A percentile compares a stretch with the other conserved stretches of the same genome.
Conservation (phyloP, 2,113 vertebrate genomes). For the Callionymus lyra region DNA sequence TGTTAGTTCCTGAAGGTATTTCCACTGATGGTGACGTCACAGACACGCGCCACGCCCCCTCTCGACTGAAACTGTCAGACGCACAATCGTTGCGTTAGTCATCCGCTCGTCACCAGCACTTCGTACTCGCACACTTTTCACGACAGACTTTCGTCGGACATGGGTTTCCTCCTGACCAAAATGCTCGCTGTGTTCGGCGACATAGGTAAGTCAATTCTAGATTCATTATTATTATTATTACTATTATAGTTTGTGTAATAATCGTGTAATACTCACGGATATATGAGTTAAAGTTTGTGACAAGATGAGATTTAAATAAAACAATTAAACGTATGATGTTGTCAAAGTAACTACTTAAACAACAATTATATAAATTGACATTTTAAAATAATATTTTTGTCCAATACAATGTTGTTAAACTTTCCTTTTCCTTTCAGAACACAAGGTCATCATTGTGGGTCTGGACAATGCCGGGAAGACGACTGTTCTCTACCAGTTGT, state of each 20-base stretch:
- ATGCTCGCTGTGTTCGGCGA: slow-evolving; percentile 70
- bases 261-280: too few species aligned
- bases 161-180: slow-evolving; percentile 68
- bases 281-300: too few species aligned
- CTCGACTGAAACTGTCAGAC: too few species aligned
- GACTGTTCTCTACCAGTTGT: slow-evolving; percentile 80
- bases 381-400: neutral
- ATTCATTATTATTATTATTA: neutral
- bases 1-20: too few species aligned
- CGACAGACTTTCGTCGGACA: slow-evolving; percentile 21
- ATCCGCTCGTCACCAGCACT: too few species aligned
- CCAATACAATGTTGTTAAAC: too few species aligned
- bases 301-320: neutral
- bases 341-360: neutral
- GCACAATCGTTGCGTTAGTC: too few species aligned
- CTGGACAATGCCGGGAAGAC: slow-evolving; percentile 81
- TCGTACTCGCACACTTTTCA: neutral
- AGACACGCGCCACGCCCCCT: too few species aligned
- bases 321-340: neutral
- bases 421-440: slow-evolving; percentile 59
- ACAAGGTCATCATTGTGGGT: slow-evolving; percentile 78
- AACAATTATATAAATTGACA: neutral
- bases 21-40: too few species aligned
- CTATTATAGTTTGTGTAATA: neutral
- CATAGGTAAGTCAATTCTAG: slow-evolving; percentile 43